Base-by-base conservation (phyloP, 2,797 vertebrate species). In the Sebastes umbrosus region DNA sequence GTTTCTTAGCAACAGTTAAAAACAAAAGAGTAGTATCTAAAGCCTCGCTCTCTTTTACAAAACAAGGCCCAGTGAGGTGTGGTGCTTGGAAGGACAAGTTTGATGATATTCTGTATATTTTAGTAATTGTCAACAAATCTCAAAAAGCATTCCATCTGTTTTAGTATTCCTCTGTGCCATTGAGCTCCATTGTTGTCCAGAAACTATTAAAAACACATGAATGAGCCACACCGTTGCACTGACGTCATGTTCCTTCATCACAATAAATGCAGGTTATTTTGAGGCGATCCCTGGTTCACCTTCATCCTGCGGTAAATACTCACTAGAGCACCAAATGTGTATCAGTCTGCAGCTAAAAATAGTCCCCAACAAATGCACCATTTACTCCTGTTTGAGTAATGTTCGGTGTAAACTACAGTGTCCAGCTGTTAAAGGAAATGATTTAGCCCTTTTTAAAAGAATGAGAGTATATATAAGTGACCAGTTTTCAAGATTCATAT, bases 1-100 rank as follows among this genome's bases (percentile, higher is more conserved):
- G 84, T 87, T 88, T 85, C 86, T 90, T 89, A 91, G 87, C 90
- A 94, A 95, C 92, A 85, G 85, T 80, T 80, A 85, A 88, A 90
- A 91, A 90, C 84, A 92, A 92, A 92, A 84, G 80, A 88, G 65
- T 91, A 87, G 86, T 77, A 52, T 71, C 43, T 50, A 62, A 82
- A 79, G 62, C 77, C 63, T 67, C 36, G 60, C 34, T 34, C n/a
- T 73, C 16, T 36, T 68, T 79, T 29, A 32, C 20, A 31, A 27
- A 63, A 25, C 50, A 75, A 31, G 6, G 9, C 4, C 18, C 6
- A 24, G 3, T 54, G 11, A 31, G 8, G 10, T 18, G 13, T 16
- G 10, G 36, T 18, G 13, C 16, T n/a, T 46, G 9, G 29, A 50
- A 70, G 18, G 8, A 43, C 3, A 34, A 25, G 24, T 36, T 50